Conservation (phyloP, 2,113 vertebrate species). For the Amia ocellicauda region DNA sequence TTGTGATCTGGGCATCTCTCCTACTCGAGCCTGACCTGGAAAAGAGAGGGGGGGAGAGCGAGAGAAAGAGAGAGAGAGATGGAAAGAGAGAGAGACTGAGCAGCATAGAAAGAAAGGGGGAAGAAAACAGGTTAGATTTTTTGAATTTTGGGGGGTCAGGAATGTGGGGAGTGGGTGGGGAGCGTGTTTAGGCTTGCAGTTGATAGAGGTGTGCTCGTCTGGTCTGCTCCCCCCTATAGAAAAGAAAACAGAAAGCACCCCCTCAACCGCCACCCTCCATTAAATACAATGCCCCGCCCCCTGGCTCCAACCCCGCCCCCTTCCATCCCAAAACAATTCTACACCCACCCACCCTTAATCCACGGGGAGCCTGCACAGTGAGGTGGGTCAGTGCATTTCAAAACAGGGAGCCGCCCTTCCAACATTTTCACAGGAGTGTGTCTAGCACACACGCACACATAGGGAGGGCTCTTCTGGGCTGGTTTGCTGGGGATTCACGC, state of each 20-base stretch:
- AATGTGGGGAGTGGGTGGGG: too few species aligned
- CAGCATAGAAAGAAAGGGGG: slow-evolving; percentile 6
- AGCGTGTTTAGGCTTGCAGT: slow-evolving; percentile 7
- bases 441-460: slow-evolving; percentile 36
- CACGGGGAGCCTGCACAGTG: slow-evolving; percentile 50
- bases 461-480: too few species aligned
- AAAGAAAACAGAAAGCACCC: slow-evolving; percentile 49
- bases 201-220: background rate
- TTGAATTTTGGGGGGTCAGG: too few species aligned
- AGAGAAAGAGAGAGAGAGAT: slow-evolving; percentile 12
- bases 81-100: slow-evolving; percentile 29
- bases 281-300: slow-evolving; percentile 9
- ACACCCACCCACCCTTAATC: slow-evolving; percentile 35
- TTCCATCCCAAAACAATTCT: slow-evolving; percentile 12
- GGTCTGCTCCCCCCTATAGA: slow-evolving; percentile 35
- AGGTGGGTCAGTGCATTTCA: slow-evolving; percentile 50
- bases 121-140: slow-evolving; percentile 27
- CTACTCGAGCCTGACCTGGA: too few species aligned
- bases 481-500: too few species aligned
- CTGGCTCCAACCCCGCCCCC: slow-evolving; percentile 9
- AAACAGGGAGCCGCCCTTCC: slow-evolving; percentile 39
- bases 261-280: background rate
- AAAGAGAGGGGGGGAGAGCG: too few species aligned
- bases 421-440: slow-evolving; percentile 61
- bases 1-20: too few species aligned